Base-by-base conservation (phyloP, 2,888 invertebrate species). In the Drosophila mimetica region DNA sequence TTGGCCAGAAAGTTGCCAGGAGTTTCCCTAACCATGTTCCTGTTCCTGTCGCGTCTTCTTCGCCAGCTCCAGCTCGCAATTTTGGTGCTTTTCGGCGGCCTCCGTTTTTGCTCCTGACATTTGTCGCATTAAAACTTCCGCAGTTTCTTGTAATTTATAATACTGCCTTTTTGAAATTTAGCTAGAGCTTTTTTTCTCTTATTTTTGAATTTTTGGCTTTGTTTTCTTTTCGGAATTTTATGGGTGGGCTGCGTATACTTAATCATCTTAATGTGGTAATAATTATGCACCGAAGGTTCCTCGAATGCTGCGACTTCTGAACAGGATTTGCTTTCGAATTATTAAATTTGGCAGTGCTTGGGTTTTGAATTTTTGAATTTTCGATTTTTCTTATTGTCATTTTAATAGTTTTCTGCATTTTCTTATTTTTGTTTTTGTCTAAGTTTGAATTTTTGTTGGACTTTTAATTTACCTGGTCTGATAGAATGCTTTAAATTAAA, bases 111-210 rank as follows among this genome's bases (percentile, higher is more conserved):
- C 65, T 75, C 82, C 88, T 84, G 72, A 77, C 73, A 76, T 84
- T 86, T 88, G 84, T 76, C 88, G 88, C 86, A 88, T 80, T 86
- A 86, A 76, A 77, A 88, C 85, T 87, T 87, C 86, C 86, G 86
- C 54, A 83, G 55, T 74, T 77, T 77, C 75, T 82, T 78, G 79
- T 88, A 88, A 86, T 86, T 86, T 86, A 86, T 88, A 85, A 75
- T 80, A 71, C 71, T 77, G 79, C 71, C 71, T 74, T 83, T 86
- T 74, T 70, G 59, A 72, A 63, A 73, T 77, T 78, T 78, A 67
- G 52, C 41, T 55, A 50, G 32, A 42, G 16, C 52, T 64, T 46
- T 58, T 59, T 58, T 25, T 32, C 22, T 50, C 52, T 46, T 51
- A 18, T 54, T 52, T 52, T 46, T 53, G 32, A 57, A 48, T 51